A percentile compares a stretch with the other conserved stretches of the same genome.
phyloP scores from a whole-genome alignment of 2,888 invertebrate genomes.

The Apeira syringaria region DNA sequence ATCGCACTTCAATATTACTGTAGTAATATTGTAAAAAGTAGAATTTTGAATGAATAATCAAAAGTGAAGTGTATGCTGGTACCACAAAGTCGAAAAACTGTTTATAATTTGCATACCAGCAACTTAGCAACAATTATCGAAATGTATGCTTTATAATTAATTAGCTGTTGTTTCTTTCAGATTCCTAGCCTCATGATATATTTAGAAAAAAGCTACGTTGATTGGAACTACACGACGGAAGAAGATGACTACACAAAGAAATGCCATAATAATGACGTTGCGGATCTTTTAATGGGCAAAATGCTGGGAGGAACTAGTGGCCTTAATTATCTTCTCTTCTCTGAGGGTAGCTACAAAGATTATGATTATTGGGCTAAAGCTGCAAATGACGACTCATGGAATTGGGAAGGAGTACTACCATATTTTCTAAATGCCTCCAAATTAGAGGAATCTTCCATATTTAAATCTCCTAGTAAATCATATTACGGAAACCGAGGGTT shows the following conservation, averaged over 20 bases:
- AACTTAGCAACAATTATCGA: too few relatives aligned
- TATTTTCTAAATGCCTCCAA: conserved; percentile 50
- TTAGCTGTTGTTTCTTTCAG: conserved; percentile 27
- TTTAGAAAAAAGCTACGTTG: conserved; percentile 21
- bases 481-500: conserved; percentile 38
- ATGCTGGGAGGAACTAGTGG: conserved; percentile 36
- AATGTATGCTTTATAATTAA: too few relatives aligned
- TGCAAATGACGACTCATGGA: conserved; percentile 40
- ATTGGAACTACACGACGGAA: conserved; percentile 35
- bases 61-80: too few relatives aligned
- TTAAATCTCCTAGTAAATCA: conserved; percentile 25
- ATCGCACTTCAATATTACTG: too few relatives aligned
- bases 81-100: too few relatives aligned
- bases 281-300: conserved; percentile 32
- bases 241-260: conserved; percentile 14
- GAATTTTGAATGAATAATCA: too few relatives aligned
- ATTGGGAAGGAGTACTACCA: conserved; percentile 40
- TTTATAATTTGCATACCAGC: too few relatives aligned
- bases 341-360: conserved; percentile 36
- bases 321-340: conserved; percentile 25
- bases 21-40: too few relatives aligned
- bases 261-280: conserved; percentile 21
- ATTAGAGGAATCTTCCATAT: conserved; percentile 25
- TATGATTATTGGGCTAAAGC: conserved; percentile 43
- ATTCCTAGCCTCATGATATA: conserved; percentile 34